Percentiles rank a stretch among this genome's conserved stretches.
phyloP scores from a whole-genome alignment of 2,113 vertebrate genomes.

The Puffinus mauretanicus region DNA sequence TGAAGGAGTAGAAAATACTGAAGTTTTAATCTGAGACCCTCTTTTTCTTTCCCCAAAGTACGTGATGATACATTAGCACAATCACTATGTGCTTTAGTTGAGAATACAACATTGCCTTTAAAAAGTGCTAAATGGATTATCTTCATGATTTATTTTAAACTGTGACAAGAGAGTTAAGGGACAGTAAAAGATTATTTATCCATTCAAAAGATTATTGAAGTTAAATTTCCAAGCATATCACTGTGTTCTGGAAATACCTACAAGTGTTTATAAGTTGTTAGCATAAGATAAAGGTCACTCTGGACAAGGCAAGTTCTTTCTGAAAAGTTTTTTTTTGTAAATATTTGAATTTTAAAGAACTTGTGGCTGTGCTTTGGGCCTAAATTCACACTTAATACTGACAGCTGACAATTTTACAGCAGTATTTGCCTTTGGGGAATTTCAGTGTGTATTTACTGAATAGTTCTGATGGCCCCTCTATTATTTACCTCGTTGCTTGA shows the following conservation, averaged over 20 bases:
- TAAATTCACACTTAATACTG: neutral
- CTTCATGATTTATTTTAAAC: neutral
- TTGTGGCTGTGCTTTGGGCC: neutral
- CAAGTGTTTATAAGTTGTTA: neutral
- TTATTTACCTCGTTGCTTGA: neutral
- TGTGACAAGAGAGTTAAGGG: neutral
- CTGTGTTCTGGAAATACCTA: neutral
- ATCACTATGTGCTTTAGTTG: accelerated
- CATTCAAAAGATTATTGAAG: neutral
- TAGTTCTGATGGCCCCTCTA: neutral
- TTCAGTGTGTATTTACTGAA: neutral
- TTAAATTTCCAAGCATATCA: neutral
- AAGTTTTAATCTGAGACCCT: neutral
- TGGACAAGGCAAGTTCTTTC: neutral
- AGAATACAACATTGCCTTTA: neutral
- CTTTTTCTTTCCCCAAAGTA: accelerated
- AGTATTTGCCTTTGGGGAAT: neutral
- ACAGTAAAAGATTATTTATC: neutral
- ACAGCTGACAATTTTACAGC: neutral
- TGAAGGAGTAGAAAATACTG: neutral
- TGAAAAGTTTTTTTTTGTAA: neutral
- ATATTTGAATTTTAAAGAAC: neutral
- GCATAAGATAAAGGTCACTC: neutral
- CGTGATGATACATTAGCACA: no score
- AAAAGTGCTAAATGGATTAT: neutral